phyloP scores from a whole-genome alignment of 2,797 vertebrate genomes.

The Acanthopagrus latus region DNA sequence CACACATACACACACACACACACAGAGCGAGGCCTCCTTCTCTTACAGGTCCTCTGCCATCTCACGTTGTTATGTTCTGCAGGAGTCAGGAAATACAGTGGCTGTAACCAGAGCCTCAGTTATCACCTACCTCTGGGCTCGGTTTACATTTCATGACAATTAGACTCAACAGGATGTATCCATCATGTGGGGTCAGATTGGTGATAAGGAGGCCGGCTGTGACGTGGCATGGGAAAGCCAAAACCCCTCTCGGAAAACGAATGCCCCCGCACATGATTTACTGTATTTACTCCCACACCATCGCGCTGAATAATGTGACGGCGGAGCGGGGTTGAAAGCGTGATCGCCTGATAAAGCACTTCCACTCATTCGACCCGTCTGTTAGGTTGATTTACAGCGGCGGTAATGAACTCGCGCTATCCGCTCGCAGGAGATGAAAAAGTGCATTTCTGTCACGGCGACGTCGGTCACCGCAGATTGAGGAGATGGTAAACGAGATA shows the following conservation, averaged over 20 bases:
- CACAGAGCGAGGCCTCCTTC: slow-evolving; percentile 31
- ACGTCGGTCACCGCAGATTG: slow-evolving; percentile 23
- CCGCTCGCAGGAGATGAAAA: slow-evolving; percentile 41
- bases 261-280: slow-evolving; percentile 58
- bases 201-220: slow-evolving; percentile 70
- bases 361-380: slow-evolving; percentile 53
- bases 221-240: slow-evolving; percentile 73
- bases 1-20: slow-evolving; percentile 10
- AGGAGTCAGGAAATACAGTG: slow-evolving; percentile 63
- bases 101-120: slow-evolving; percentile 71
- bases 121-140: slow-evolving; percentile 73
- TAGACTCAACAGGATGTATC: slow-evolving; percentile 79
- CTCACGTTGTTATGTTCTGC: slow-evolving; percentile 52
- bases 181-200: slow-evolving; percentile 77
- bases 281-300: slow-evolving; percentile 50
- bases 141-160: slow-evolving; percentile 78
- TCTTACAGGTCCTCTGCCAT: slow-evolving; percentile 46
- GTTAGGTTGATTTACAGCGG: slow-evolving; percentile 49
- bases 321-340: slow-evolving; percentile 43
- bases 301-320: slow-evolving; percentile 41
- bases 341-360: slow-evolving; percentile 53
- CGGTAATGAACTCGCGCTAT: slow-evolving; percentile 44
- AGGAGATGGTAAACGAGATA: slow-evolving; percentile 58
- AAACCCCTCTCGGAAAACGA: slow-evolving; percentile 30
- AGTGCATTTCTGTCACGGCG: slow-evolving; percentile 39